Evolutionary conservation across 2,797 vertebrate genomes (phyloP), one percentile per base, ranked within the genome.

Genomic region (Myotis myotis): DNA sequence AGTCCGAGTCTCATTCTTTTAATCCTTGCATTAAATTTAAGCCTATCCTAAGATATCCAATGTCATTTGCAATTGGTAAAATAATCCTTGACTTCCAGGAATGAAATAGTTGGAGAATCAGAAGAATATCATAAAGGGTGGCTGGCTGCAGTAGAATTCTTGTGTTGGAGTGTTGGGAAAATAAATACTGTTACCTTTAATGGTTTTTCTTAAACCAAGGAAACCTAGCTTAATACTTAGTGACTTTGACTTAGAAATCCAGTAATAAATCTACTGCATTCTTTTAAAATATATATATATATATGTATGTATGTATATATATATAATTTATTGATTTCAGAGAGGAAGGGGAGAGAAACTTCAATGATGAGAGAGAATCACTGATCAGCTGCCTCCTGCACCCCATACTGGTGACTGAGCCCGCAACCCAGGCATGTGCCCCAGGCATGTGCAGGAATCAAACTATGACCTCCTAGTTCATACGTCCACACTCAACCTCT

Each of bases 241-340:
- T 76, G 47, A 81, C 53, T 80, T 75, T 87, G 87, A 55, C 79
- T 88, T 68, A 81, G 82, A 74, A 90, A 88, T 44, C 76, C 49
- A 78, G 30, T 55, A 22, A 88, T 47, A 91, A 80, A 33, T 12
- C 23, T 71, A 57, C 4, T 4, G 1, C 3, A 68, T 49, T 91
- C 23, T 22, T 22, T 80, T 25, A 55, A 23, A 23, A 36, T 36
- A 36, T 36, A 36, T 36, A 36, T 36, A 36, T 36, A 36, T 36
- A 36, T n/a, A n/a, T n/a, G n/a, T n/a, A n/a, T n/a, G n/a, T n/a
- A n/a, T n/a, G n/a, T n/a, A n/a, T n/a, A n/a, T n/a, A n/a, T n/a
- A n/a, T n/a, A n/a, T n/a, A n/a, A n/a, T n/a, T n/a, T 23, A 57
- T 57, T 57, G 55, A 57, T 57, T 57, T 57, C 55, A 23, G 55